A percentile compares a stretch with the other conserved stretches of the same genome.
These are phyloP conservation scores for Myioborus miniatus DNA, from an alignment of 2,797 vertebrate genomes.

Conservation along the genomic window DNA sequence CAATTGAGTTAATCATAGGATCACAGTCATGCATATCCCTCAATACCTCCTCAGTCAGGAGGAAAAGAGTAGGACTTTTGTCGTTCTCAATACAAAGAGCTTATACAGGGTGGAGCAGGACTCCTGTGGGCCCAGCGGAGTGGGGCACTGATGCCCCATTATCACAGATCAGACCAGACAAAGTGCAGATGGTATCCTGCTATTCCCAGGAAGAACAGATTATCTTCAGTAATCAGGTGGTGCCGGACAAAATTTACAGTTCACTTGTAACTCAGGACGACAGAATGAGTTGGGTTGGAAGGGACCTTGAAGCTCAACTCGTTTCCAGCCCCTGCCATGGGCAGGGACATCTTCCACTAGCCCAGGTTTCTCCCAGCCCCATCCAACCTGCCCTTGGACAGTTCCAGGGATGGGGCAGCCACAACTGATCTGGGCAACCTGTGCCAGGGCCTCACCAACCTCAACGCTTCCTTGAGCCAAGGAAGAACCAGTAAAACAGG, in stretches of 20 bases:
- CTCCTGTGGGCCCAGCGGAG: neutral
- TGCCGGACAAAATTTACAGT: neutral
- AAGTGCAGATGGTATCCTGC: neutral
- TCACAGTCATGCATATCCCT: neutral
- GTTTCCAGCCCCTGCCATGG: accelerated
- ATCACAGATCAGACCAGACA: neutral
- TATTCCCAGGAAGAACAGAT: neutral
- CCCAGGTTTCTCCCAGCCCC: accelerated
- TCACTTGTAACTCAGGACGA: neutral
- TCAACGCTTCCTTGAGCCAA: neutral
- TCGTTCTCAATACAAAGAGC: neutral
- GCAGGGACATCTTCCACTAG: neutral
- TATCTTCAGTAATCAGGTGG: neutral
- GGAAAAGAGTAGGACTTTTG: neutral
- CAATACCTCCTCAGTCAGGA: neutral
- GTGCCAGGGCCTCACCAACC: accelerated
- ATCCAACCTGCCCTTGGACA: neutral
- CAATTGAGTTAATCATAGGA: neutral
- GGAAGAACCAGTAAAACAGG: neutral
- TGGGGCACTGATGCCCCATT: neutral
- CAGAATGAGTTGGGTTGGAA: neutral
- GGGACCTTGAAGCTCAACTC: accelerated
- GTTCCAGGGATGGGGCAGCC: neutral
- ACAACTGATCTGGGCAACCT: neutral
- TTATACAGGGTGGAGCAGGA: accelerated